Evolutionary conservation across 2,797 vertebrate genomes (phyloP).

Genomic region (Chanos chanos): DNA sequence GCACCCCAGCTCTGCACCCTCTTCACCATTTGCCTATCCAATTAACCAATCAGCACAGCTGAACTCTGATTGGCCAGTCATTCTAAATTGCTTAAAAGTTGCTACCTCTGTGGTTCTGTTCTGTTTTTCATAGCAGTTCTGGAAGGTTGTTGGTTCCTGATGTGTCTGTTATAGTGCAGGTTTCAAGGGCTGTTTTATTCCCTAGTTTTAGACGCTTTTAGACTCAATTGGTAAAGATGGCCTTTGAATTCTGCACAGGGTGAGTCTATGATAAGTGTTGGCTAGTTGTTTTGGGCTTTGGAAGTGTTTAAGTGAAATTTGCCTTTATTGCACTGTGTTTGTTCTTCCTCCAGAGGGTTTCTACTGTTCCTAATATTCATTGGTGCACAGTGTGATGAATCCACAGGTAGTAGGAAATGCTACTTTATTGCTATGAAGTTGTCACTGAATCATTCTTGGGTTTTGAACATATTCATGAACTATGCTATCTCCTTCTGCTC

Average conservation of each 20-base stretch:
- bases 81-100: neutral
- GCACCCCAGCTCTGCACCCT: too few species aligned
- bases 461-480: neutral
- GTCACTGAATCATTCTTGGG: neutral
- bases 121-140: neutral
- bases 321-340: neutral
- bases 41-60: neutral
- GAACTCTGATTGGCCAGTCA: neutral
- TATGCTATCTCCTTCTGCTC: neutral
- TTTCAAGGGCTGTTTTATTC: constrained; percentile 35
- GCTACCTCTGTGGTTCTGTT: too few species aligned
- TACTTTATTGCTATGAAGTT: neutral
- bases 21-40: too few species aligned
- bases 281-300: neutral
- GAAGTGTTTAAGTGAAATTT: neutral
- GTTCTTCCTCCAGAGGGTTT: constrained; percentile 37
- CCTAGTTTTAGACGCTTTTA: constrained; percentile 49
- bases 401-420: neutral
- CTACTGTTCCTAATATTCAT: constrained; percentile 24
- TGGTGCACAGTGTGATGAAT: neutral
- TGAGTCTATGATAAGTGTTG: neutral
- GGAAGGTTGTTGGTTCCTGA: neutral
- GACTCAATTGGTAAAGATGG: constrained; percentile 47
- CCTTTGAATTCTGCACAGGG: constrained; percentile 33
- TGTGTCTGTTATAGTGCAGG: constrained; percentile 44